A percentile compares a stretch with the other conserved stretches of the same genome.
Conservation (phyloP, 2,888 invertebrate genomes). For the Netelia virgata region DNA sequence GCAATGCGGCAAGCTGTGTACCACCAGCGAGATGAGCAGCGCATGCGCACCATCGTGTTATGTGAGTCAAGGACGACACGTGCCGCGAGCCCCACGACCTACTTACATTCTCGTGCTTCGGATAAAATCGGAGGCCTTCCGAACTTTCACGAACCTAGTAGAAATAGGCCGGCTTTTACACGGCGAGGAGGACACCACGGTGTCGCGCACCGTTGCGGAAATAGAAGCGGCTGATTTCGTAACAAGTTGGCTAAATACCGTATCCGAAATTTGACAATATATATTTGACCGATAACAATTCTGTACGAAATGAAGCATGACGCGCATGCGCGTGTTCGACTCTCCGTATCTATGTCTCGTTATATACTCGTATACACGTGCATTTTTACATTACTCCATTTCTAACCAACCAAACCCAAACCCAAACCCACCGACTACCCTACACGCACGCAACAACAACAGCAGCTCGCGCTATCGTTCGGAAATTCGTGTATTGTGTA, state of each 20-base stretch:
- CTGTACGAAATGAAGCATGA: too few relatives aligned
- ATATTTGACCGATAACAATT: too few relatives aligned
- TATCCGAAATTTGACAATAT: too few relatives aligned
- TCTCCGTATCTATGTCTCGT: too few relatives aligned
- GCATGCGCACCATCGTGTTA: slow-evolving; percentile 82
- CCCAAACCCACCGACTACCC: neutral
- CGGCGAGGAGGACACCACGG: slow-evolving; percentile 6
- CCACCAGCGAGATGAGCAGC: slow-evolving; percentile 73
- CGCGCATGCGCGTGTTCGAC: too few relatives aligned
- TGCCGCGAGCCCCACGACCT: slow-evolving; percentile 84
- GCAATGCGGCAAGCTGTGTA: slow-evolving; percentile 74
- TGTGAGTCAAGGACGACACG: slow-evolving; percentile 85
- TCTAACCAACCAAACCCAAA: too few relatives aligned
- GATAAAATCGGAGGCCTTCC: slow-evolving; percentile 78
- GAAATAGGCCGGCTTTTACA: slow-evolving; percentile 66
- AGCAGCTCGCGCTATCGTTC: neutral
- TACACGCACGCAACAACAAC: neutral
- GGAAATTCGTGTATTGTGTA: neutral
- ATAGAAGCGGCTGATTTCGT: neutral
- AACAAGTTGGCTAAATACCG: neutral
- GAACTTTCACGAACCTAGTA: slow-evolving; percentile 80
- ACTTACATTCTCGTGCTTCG: slow-evolving; percentile 83
- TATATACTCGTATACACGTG: too few relatives aligned
- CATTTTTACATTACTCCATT: too few relatives aligned
- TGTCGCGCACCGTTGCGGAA: slow-evolving; percentile 2